Base-by-base conservation (phyloP, 2,113 vertebrate species). In the Myrmophylax atrothorax region DNA sequence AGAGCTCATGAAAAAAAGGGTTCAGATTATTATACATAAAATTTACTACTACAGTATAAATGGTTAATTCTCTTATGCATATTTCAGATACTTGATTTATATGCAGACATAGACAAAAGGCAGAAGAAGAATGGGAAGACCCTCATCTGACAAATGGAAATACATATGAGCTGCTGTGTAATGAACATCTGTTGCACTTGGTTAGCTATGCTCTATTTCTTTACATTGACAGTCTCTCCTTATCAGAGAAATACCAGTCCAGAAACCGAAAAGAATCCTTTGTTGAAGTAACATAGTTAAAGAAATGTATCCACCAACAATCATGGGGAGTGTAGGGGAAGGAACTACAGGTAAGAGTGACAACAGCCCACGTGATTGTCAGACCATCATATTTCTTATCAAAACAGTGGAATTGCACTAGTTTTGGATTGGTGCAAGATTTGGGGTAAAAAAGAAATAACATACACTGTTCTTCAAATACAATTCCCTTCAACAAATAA, bases 1-100 rank as follows among this genome's bases (percentile, higher is more conserved):
- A 87, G 59, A 93, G 92, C 82, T 97, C 83, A 94, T 77, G 37
- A 56, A 95, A 97, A 84, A 96, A 95, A 91, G 70, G 14, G 33
- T 92, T 97, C 50, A 80, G 94, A 93, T 95, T 87, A 94, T 50
- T 94, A 88, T 70, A 95, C 23, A 91, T 90, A 37, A 93, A 64
- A 92, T 93, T 94, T 93, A 93, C 62, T 66, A 66, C 29, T 78
- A 83, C 24, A 52, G 50, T 91, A 91, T 82, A 97, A 97, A 96
- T 72, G 83, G 81, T 69, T 90, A 64, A 60, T 95, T 95, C 82
- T 89, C 50, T 52, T 38, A 84, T 52, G 47, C 44, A 23, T 58
- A 68, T 80, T 83, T 93, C 60, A 76, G 40, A 72, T 60, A 82
- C 35, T 77, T 88, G 17, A 78, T 84, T 80, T 84, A 94, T 56